Conservation (phyloP, 2,797 vertebrate genomes). For the Artibeus lituratus region DNA sequence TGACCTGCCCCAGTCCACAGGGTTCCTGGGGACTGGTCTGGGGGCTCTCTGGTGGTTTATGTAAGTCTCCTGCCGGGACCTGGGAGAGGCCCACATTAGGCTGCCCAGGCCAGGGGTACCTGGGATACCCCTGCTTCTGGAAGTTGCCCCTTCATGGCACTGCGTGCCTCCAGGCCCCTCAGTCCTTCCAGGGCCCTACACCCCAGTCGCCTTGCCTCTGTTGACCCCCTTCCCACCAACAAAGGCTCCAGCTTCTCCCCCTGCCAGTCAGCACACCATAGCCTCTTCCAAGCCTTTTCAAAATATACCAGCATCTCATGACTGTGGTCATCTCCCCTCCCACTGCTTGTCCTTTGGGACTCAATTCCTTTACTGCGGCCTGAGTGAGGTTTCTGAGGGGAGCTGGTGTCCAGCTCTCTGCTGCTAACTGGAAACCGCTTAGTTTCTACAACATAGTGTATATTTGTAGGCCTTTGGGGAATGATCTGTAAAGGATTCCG, state of each 20-base stretch:
- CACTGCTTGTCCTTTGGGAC: neutral
- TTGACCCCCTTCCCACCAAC: no score
- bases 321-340: neutral
- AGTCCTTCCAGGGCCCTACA: neutral
- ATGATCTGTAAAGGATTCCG: neutral
- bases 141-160: neutral
- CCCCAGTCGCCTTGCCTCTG: rapidly evolving
- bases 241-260: neutral
- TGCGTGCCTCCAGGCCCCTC: neutral
- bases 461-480: neutral
- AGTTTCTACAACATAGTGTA: neutral
- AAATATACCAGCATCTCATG: neutral
- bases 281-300: neutral
- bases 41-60: neutral
- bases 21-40: neutral
- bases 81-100: rapidly evolving
- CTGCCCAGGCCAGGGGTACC: neutral
- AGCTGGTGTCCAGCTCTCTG: neutral
- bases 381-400: neutral
- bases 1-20: neutral
- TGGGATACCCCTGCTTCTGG: neutral
- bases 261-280: no score
- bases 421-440: neutral
- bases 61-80: neutral
- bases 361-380: neutral